Conservation (phyloP, 2,888 invertebrate species). For the Amblyjoppa fuscipennis region DNA sequence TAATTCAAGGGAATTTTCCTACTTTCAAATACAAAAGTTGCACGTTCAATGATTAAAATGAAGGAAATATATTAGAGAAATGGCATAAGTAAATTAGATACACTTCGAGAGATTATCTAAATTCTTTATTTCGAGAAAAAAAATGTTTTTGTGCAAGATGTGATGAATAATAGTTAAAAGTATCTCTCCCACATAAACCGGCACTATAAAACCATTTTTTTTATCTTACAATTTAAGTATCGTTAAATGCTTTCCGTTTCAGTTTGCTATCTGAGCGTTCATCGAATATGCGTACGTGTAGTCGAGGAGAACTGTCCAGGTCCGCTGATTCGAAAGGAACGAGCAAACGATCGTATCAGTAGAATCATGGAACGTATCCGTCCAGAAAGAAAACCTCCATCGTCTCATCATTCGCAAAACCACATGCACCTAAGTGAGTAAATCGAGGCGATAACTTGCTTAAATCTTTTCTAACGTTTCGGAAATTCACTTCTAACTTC, state of each 20-base stretch:
- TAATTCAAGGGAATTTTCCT: no score
- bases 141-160: no score
- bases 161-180: no score
- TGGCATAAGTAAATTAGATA: no score
- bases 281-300: conserved; percentile 92
- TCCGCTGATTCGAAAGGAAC: conserved; percentile 86
- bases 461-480: not conserved
- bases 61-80: no score
- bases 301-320: conserved; percentile 94
- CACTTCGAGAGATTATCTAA: no score
- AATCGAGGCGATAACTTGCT: not conserved
- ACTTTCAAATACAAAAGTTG: no score
- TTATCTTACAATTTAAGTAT: not conserved
- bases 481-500: conserved; percentile 3
- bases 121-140: no score
- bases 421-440: conserved; percentile 78
- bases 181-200: no score
- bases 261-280: conserved; percentile 96
- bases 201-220: no score
- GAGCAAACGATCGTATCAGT: conserved; percentile 90
- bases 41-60: no score
- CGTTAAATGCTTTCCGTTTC: conserved; percentile 72
- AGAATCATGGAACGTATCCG: conserved; percentile 90
- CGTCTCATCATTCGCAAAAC: conserved; percentile 82
- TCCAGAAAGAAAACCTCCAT: conserved; percentile 86